phyloP scores from a whole-genome alignment of 2,113 vertebrate species.

The Myotis lucifugus region DNA sequence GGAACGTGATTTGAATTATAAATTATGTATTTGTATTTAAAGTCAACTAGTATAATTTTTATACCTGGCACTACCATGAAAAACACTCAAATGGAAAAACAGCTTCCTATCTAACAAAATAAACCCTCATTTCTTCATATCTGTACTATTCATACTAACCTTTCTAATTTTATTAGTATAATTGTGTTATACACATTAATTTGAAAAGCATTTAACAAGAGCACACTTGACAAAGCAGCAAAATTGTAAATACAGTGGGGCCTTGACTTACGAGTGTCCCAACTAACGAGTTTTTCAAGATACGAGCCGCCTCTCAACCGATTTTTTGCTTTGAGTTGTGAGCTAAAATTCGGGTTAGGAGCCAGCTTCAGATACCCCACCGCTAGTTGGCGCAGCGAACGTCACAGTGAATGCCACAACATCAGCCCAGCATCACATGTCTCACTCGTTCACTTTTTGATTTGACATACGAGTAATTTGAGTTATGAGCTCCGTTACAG shows the following conservation, averaged over 20 bases:
- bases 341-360: too few species aligned
- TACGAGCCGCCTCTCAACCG: too few species aligned
- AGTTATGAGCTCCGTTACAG: too few species aligned
- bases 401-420: too few species aligned
- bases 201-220: background rate
- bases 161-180: background rate
- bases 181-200: background rate
- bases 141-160: background rate
- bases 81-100: background rate
- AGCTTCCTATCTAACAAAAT: background rate
- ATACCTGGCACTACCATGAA: background rate
- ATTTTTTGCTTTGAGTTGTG: too few species aligned
- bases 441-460: too few species aligned
- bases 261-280: too few species aligned
- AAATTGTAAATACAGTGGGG: background rate
- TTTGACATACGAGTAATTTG: too few species aligned
- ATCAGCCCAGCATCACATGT: too few species aligned
- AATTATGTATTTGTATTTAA: background rate
- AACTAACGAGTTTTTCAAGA: too few species aligned
- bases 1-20: background rate
- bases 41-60: background rate
- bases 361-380: too few species aligned
- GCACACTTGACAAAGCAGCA: background rate
- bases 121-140: background rate
- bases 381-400: too few species aligned